phyloP scores from a whole-genome alignment of 2,797 vertebrate species.

The Coregonus suidteri region DNA sequence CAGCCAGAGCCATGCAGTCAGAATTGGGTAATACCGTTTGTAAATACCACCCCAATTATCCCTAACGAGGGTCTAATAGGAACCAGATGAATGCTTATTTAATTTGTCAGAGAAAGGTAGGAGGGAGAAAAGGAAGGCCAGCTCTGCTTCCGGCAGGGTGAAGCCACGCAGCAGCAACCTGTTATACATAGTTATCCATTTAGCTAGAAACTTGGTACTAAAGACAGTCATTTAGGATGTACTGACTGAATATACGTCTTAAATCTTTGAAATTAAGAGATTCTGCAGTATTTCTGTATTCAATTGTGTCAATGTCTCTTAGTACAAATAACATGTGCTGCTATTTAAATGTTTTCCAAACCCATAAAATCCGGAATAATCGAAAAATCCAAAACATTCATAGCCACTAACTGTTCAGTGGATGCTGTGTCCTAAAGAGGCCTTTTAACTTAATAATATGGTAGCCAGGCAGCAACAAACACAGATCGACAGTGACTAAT shows the following conservation, averaged over 20 bases:
- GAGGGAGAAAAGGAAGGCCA: slow-evolving; percentile 62
- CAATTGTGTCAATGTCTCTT: background rate
- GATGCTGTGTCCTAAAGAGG: slow-evolving; percentile 11
- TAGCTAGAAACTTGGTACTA: too few relatives aligned
- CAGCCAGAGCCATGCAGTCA: slow-evolving; percentile 38
- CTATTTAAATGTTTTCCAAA: background rate
- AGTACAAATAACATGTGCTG: background rate
- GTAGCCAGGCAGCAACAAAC: background rate
- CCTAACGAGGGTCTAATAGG: slow-evolving; percentile 71
- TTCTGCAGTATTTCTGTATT: background rate
- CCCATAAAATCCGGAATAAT: slow-evolving; percentile 11
- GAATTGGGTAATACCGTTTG: slow-evolving; percentile 71
- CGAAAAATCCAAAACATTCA: background rate
- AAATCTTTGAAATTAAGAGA: background rate
- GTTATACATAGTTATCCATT: too few relatives aligned
- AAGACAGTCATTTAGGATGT: too few relatives aligned
- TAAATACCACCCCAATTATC: slow-evolving; percentile 75
- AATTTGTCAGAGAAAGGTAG: slow-evolving; percentile 73
- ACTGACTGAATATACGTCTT: background rate
- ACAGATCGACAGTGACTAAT: background rate
- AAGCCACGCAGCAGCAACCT: slow-evolving; percentile 11
- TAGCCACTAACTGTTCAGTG: background rate
- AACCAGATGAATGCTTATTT: slow-evolving; percentile 74
- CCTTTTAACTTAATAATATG: slow-evolving; percentile 28
- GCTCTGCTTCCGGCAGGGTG: slow-evolving; percentile 13